Base-by-base conservation (phyloP, 1,140 invertebrate genomes). In the Drosophila gunungcola region DNA sequence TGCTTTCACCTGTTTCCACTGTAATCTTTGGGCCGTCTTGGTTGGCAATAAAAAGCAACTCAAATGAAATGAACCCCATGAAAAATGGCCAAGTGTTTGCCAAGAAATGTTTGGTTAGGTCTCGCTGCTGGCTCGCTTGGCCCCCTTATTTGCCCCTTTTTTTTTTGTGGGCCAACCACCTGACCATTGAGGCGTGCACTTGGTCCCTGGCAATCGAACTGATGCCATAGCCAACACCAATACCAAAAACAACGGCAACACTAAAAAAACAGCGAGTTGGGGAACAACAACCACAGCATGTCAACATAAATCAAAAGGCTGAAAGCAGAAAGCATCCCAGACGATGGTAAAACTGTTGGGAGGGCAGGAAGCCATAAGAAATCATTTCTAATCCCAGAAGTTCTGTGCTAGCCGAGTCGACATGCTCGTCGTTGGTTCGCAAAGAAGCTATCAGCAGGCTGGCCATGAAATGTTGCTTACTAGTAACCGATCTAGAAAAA, bases 301-400 rank as follows among this genome's bases (percentile, higher is more conserved):
- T 90, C 88, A 91, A 90, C 86, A 90, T 90, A 90, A 90, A 90
- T 90, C 86, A 90, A 90, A 90, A 79, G 68, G 65, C 78, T 75
- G 67, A 68, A 70, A 75, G 73, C 78, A 75, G 64, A 75, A 67
- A 67, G 73, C 73, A 74, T 38, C 48, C 49, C 61, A 76, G 73
- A 76, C 73, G 48, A 16, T 38, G 46, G 56, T 46, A 41, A 49
- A 75, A 64, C 27, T 2, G 46, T 43, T 43, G 16, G 45, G 16
- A 21, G 61, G 53, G 38, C 52, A 78, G 49, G 61, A 61, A 77
- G 67, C 62, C 76, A 89, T 89, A 88, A 88, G 84, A 84, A 88
- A 88, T 89, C 84, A 89, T 89, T 89, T 89, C 73, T 84, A 89
- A 89, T 89, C 80, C 84, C 80, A 77, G 74, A 89, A 89, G 84